Evolutionary conservation across 2,113 vertebrate genomes (phyloP).

Genomic region (Cavia porcellus): DNA sequence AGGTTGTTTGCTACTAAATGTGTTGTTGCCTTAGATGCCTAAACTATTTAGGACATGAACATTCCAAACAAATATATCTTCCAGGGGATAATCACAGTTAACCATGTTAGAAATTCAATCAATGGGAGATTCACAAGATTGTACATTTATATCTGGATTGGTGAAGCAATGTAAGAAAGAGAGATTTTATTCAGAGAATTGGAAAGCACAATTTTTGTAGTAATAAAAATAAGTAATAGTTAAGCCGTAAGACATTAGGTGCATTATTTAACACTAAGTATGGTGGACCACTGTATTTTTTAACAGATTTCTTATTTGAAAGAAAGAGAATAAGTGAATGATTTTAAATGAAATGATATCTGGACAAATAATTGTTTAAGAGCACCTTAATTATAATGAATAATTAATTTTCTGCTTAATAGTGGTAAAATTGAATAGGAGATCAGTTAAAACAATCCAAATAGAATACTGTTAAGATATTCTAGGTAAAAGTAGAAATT

Average conservation of each 20-base stretch:
- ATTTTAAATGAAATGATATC: background rate
- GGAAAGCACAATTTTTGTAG: background rate
- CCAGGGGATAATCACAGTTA: background rate
- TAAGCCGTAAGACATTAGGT: background rate
- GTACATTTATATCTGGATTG: background rate
- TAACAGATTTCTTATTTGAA: background rate
- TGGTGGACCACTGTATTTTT: background rate
- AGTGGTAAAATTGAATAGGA: background rate
- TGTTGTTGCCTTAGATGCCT: background rate
- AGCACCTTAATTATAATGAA: background rate
- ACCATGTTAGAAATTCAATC: background rate
- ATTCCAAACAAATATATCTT: background rate
- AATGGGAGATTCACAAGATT: background rate
- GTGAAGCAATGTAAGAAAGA: background rate
- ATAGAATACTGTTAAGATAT: background rate
- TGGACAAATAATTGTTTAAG: background rate
- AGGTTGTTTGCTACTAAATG: background rate
- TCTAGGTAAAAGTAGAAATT: background rate
- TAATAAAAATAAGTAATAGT: background rate
- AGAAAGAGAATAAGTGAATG: background rate
- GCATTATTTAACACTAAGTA: background rate
- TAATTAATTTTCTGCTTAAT: conserved; percentile 8
- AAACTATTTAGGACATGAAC: background rate
- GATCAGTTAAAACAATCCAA: conserved; percentile 13
- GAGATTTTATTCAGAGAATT: background rate